Base-by-base conservation (phyloP, 2,113 vertebrate genomes). In the Shinisaurus crocodilurus region DNA sequence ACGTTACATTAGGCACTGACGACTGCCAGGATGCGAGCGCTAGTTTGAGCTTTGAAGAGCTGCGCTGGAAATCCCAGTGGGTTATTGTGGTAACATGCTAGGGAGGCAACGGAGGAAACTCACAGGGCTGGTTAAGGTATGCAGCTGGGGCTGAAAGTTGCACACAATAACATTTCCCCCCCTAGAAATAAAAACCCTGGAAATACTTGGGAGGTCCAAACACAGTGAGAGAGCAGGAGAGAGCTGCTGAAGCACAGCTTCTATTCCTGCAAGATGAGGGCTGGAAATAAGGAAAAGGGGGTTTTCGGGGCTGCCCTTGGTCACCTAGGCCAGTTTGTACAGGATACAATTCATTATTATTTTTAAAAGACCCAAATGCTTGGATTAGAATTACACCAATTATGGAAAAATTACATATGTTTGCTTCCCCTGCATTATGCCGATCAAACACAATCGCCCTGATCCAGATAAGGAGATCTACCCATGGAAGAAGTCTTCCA, bases 71-170 rank as follows among this genome's bases (percentile, higher is more conserved):
- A 88, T 77, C 81, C 86, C 32, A 9, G 7, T 65, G 45, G 86
- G 90, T 91, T 91, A 88, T 86, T 88, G 90, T 88, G 90, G 90
- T 84, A 91, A 88, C 90, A 45, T 20, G 18, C 48, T 1, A 90
- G 89, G 18, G 16, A 91, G 74, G 25, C 43, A 37, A 63, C 6
- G 29, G 12, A 57, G 29, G 74, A 74, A 9, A 15, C 60, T 57
- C 27, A 23, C 63, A 4, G 63, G 37, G 45, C 83, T 54, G 75
- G 45, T 29, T 40, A 8, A 70, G 75, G 57, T 32, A 45, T 23
- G 37, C 45, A 23, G 32, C 45, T 34, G 2, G 70, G 34, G 72
- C 72, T 18, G 29, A 15, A 69, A 20, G 40, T 29, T 40, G 40
- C 12, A 40, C 25, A 57, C 4, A 25, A 40, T 29, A 7, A 27